phyloP scores from a whole-genome alignment of 2,797 vertebrate genomes.

The Enteromius argenteus region DNA sequence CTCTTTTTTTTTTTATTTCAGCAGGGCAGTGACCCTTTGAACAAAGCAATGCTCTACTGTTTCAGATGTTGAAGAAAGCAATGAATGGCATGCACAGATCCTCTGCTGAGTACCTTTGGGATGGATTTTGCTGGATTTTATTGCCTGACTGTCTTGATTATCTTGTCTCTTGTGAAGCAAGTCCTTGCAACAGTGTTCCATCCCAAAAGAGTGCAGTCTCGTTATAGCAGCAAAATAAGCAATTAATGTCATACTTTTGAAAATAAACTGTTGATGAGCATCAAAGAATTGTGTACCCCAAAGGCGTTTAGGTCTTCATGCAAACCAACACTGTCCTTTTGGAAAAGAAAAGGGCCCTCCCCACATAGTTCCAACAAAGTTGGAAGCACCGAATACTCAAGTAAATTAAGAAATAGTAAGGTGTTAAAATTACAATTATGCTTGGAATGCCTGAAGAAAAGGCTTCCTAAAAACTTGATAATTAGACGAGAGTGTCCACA shows the following conservation, averaged over 20 bases:
- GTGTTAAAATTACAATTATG: background rate
- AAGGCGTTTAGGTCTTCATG: background rate
- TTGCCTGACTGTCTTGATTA: background rate
- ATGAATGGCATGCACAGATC: background rate
- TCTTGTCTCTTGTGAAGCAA: slow-evolving; percentile 1
- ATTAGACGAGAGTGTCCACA: background rate
- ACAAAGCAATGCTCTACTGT: background rate
- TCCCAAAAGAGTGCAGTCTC: background rate
- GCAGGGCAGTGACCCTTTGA: background rate
- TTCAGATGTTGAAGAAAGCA: background rate
- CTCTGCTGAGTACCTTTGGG: background rate
- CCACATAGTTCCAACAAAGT: background rate
- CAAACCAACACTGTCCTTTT: background rate
- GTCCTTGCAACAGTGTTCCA: background rate
- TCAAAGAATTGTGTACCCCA: background rate
- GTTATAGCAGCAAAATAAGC: background rate
- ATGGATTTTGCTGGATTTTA: background rate
- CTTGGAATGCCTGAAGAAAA: background rate
- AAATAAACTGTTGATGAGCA: background rate
- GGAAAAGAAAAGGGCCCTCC: slow-evolving; percentile 9
- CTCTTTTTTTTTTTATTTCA: background rate
- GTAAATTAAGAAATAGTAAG: background rate
- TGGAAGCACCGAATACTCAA: background rate
- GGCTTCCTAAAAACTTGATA: background rate
- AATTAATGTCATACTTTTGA: background rate